Evolutionary conservation across 2,113 vertebrate species (phyloP).

Genomic region (Cnemophilus loriae): DNA sequence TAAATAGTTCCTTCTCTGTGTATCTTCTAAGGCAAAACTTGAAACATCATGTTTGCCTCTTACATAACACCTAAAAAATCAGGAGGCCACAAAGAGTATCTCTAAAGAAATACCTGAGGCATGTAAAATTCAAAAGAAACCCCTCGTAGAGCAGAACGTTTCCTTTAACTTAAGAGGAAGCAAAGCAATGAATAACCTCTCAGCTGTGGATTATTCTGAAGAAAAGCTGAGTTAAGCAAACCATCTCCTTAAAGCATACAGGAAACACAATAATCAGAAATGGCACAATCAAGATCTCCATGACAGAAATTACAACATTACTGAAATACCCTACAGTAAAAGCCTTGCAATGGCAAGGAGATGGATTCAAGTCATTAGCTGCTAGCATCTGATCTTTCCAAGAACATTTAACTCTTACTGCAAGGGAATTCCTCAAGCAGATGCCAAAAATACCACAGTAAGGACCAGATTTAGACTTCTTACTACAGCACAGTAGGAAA

Average conservation of each 20-base stretch:
- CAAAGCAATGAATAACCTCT: not conserved
- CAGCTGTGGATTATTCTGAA: not conserved
- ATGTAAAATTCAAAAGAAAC: not conserved
- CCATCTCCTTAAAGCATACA: not conserved
- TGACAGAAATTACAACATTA: not conserved
- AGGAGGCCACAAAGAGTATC: not conserved
- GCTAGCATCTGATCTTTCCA: not conserved
- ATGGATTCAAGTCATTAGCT: not conserved
- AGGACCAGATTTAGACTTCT: not conserved
- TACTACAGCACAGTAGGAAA: not conserved
- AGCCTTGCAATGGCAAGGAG: not conserved
- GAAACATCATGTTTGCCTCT: not conserved
- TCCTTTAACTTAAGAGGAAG: not conserved
- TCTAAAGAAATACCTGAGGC: not conserved
- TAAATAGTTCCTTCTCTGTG: not conserved
- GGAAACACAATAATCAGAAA: not conserved
- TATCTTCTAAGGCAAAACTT: not conserved
- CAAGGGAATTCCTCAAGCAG: slow-evolving; percentile 4
- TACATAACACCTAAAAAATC: not conserved
- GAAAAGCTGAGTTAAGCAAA: not conserved
- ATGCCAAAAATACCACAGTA: not conserved
- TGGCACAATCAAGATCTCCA: not conserved
- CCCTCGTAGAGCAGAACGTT: not conserved
- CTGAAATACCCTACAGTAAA: not conserved
- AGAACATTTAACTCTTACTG: slow-evolving; percentile 13